phyloP scores from a whole-genome alignment of 2,113 vertebrate species.

The Leucopsar rothschildi region DNA sequence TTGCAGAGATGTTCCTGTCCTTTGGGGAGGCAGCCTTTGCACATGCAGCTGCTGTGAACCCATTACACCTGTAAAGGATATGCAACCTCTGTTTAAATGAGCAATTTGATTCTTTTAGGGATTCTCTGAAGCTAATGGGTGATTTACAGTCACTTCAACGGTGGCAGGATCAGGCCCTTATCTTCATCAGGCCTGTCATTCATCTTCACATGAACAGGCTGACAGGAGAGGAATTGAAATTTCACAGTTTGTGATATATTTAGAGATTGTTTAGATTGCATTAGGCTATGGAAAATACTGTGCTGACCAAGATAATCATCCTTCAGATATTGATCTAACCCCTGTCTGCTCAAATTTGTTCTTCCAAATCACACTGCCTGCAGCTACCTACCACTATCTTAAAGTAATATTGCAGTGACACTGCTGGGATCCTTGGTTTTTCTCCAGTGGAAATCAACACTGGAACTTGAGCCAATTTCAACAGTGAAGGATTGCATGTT shows the following conservation, averaged over 20 bases:
- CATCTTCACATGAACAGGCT: neutral
- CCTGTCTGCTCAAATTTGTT: slow-evolving; percentile 59
- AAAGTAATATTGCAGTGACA: neutral
- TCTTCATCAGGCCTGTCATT: neutral
- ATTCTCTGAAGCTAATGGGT: neutral
- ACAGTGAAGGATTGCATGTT: neutral
- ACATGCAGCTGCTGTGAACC: neutral
- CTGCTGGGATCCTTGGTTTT: neutral
- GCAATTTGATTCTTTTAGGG: neutral
- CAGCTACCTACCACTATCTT: neutral
- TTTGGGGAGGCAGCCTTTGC: neutral
- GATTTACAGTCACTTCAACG: neutral
- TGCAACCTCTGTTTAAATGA: neutral
- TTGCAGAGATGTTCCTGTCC: neutral
- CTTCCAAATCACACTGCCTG: slow-evolving; percentile 20
- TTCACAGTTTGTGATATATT: slow-evolving; percentile 55
- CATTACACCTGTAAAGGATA: neutral
- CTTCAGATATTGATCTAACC: slow-evolving; percentile 52
- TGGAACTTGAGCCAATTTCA: neutral
- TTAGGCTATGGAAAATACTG: slow-evolving; percentile 12
- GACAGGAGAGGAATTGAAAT: slow-evolving; percentile 50
- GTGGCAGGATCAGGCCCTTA: neutral
- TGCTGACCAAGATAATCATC: slow-evolving; percentile 50
- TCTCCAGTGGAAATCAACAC: neutral
- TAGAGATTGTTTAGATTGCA: slow-evolving; percentile 45